Base-by-base conservation (phyloP, 2,888 invertebrate genomes). In the Acronicta psi region DNA sequence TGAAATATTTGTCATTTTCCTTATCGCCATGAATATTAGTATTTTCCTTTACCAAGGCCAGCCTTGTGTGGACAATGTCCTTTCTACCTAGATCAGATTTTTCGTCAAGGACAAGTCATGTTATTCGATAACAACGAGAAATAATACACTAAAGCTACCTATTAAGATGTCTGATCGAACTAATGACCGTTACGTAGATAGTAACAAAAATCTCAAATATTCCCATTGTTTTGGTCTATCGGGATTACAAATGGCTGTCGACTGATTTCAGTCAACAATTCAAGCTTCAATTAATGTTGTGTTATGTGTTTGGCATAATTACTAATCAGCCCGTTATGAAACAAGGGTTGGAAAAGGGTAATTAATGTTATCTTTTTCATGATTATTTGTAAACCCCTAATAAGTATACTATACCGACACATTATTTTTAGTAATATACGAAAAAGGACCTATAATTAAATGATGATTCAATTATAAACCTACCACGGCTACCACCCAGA, bases 121-220 rank as follows among this genome's bases (percentile, higher is more conserved):
- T 49, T 43, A 71, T 71, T 46, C 14, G 40, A 53, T 53, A 40
- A 53, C 16, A 31, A 23, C 16, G 18, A 45, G 40, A 38, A 34
- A 40, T 43, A 41, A 41, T 40, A 56, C 18, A n/a, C n/a, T n/a
- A n/a, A n/a, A 49, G 17, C 25, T 8, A 16, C 16, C 40, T 55
- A 55, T 70, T 53, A 55, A 46, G n/a, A 25, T 36, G 45, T 53
- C 53, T 36, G 18, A 31, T 50, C 2, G 18, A 56, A 59, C 40
- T 1, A 37, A 44, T 41, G 14, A 36, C 41, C 5, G 10, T 37
- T 34, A 43, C 25, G 13, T 56, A 31, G 25, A 47, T 29, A 29
- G 11, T 11, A 29, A 29, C 1, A 58, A 49, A 43, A n/a, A 16
- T 38, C 29, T 16, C n/a, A 42, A 11, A 10, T 14, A 46, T 40